These are phyloP conservation scores for Pinna nobilis DNA, from an alignment of 1,140 invertebrate species.

Conservation along the genomic window DNA sequence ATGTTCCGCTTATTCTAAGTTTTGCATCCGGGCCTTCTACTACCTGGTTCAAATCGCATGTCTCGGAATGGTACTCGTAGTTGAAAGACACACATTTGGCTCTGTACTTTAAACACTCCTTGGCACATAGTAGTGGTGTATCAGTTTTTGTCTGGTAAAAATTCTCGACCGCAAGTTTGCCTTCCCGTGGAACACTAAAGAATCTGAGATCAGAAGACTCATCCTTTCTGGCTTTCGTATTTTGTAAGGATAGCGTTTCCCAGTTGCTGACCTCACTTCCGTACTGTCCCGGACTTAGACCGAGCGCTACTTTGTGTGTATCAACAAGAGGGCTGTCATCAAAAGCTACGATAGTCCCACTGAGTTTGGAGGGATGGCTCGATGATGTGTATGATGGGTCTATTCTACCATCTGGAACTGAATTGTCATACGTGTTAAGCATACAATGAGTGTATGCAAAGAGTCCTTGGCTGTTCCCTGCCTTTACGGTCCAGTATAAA, in stretches of 20 bases:
- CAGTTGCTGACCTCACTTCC: conserved; percentile 41
- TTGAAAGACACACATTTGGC: conserved; percentile 49
- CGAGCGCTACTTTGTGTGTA: conserved; percentile 31
- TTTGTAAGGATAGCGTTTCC: conserved; percentile 29
- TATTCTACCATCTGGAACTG: conserved; percentile 47
- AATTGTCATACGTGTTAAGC: conserved; percentile 47
- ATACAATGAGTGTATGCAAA: conserved; percentile 22
- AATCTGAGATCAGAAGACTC: conserved; percentile 6
- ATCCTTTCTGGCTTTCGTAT: conserved; percentile 14
- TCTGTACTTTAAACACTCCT: conserved; percentile 34
- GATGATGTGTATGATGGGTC: conserved; percentile 30
- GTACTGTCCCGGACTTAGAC: conserved; percentile 34
- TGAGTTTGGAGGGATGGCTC: conserved; percentile 46
- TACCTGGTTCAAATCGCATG: conserved; percentile 38
- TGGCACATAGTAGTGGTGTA: conserved; percentile 39
- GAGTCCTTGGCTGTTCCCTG: conserved; percentile 41
- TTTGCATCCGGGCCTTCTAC: conserved; percentile 40
- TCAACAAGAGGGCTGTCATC: conserved; percentile 42
- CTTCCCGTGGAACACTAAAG: conserved; percentile 41
- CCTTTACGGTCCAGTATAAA: conserved; percentile 49
- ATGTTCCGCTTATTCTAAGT: conserved; percentile 36
- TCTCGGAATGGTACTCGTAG: conserved; percentile 40
- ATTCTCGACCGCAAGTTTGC: too few relatives aligned
- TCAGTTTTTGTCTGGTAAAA: too few relatives aligned
- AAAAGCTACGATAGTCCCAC: conserved; percentile 38